Evolutionary conservation across 2,113 vertebrate genomes (phyloP).

Genomic region (Cacatua alba): DNA sequence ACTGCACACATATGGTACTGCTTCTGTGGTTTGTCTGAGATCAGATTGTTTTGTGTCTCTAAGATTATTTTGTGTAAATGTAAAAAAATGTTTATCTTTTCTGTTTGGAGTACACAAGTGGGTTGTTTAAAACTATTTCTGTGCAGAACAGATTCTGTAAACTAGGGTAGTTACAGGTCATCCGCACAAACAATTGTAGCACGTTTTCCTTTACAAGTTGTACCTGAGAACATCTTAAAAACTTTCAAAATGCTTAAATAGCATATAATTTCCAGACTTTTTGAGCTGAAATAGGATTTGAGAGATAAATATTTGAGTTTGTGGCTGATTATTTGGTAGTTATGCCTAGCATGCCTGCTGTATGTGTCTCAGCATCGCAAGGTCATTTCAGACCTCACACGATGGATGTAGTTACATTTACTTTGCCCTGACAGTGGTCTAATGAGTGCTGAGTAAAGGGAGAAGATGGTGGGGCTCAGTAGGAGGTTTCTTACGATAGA

Average conservation of each 20-base stretch:
- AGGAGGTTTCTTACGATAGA: not conserved
- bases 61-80: not conserved
- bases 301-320: not conserved
- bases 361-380: not conserved
- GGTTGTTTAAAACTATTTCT: not conserved
- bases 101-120: not conserved
- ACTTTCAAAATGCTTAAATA: slow-evolving; percentile 2
- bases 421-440: not conserved
- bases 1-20: not conserved
- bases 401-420: not conserved
- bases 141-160: not conserved
- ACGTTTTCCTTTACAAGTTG: not conserved
- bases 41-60: not conserved
- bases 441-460: not conserved
- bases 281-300: not conserved
- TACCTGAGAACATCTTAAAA: not conserved
- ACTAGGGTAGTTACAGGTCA: not conserved
- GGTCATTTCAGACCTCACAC: not conserved
- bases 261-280: not conserved
- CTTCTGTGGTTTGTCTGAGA: not conserved
- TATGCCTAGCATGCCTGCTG: not conserved
- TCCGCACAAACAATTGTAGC: not conserved
- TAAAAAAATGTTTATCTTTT: not conserved
- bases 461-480: not conserved
- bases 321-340: not conserved